Percentiles rank a stretch among this genome's conserved stretches.
These are phyloP conservation scores for Junonia oenone DNA, from an alignment of 2,888 invertebrate species.

Conservation along the genomic window DNA sequence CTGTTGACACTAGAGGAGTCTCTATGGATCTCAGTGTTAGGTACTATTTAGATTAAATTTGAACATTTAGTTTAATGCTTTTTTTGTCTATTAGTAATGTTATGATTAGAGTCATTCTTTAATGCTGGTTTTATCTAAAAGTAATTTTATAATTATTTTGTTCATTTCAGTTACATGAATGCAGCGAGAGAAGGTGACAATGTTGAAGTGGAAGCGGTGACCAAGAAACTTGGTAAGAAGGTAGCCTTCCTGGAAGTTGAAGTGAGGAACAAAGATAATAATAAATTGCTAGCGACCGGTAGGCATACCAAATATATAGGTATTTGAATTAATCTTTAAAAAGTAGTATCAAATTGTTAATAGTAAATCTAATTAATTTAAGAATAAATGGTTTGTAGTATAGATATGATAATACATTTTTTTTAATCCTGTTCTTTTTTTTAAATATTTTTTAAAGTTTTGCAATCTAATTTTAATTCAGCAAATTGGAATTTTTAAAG, in stretches of 20 bases:
- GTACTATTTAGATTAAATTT: too few relatives aligned
- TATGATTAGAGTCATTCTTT: too few relatives aligned
- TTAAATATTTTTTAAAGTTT: too few relatives aligned
- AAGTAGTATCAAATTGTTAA: neutral
- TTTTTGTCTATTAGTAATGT: too few relatives aligned
- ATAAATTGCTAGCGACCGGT: conserved; percentile 87
- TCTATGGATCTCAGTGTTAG: conserved; percentile 90
- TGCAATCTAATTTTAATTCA: too few relatives aligned
- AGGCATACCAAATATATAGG: conserved; percentile 88
- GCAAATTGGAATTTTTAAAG: too few relatives aligned
- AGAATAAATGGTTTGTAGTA: neutral
- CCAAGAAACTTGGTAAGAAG: conserved; percentile 86
- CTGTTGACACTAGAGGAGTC: conserved; percentile 83
- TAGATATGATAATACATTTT: neutral
- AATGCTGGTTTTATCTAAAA: too few relatives aligned
- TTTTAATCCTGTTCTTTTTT: too few relatives aligned
- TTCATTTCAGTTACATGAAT: conserved; percentile 90
- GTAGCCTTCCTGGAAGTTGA: conserved; percentile 91
- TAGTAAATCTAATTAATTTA: neutral
- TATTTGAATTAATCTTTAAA: conserved; percentile 30
- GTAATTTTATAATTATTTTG: too few relatives aligned
- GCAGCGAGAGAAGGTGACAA: conserved; percentile 88
- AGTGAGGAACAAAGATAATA: conserved; percentile 86
- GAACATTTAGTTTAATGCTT: too few relatives aligned
- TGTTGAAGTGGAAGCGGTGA: conserved; percentile 87